Evolutionary conservation across 2,797 vertebrate genomes (phyloP), one percentile per base, ranked within the genome.

Genomic region (Gymnoscopelus microlampas): DNA sequence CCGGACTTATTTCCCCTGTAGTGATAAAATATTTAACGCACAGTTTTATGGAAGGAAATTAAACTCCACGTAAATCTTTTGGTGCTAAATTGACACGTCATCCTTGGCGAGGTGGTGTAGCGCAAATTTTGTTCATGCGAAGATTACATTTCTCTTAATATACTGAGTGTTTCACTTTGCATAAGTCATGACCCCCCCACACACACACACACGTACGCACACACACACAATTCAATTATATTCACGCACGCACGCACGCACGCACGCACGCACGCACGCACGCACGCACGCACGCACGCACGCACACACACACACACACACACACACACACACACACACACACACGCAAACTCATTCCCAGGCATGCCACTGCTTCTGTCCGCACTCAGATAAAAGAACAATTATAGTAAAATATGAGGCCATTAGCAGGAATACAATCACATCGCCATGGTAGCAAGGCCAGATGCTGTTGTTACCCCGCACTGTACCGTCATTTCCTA

Each of bases 381-480:
- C 51, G 15, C 57, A n/a, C 59, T 26, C 14, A 7, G 19, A 23
- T 54, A 67, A 53, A 32, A 14, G 12, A 39, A 59, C 57, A n/a
- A 1, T 24, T 7, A 19, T 49, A 12, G 63, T 60, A 1, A 57
- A 70, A 71, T 63, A 32, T 67, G 56, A 4, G 5, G 44, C 69
- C 53, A 58, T 74, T 75, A 80, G 55, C 29, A 9, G n/a, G 51
- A 62, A 74, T 74, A 8, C 60, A 67, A 66, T 82, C 39, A 24
- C 67, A 47, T 67, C 73, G 67, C 26, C 65, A 8, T 61, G 59
- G 51, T 19, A 56, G 51, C 63, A 53, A 53, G 49, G 49, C 73
- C 63, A 79, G 83, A 70, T 13, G 15, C 53, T 69, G 78, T 89
- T 70, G 83, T 70, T 47, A 50, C 32, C 47, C 47, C 56, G 62